Percentiles rank a stretch among this genome's conserved stretches.
These are phyloP conservation scores for Diplolepis rosae DNA, from an alignment of 2,888 invertebrate species.

Conservation along the genomic window DNA sequence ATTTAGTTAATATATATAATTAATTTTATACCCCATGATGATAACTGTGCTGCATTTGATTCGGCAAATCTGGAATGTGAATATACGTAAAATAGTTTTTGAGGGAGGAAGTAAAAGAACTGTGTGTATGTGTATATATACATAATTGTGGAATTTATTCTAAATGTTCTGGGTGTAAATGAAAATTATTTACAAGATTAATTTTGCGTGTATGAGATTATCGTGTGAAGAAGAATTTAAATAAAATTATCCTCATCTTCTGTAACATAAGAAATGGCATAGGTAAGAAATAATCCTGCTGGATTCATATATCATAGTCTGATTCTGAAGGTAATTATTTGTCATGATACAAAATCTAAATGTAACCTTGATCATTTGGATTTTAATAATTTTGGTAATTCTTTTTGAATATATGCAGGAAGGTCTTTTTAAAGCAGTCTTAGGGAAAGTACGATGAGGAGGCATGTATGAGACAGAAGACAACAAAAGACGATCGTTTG, in stretches of 20 bases:
- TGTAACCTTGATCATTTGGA: no score
- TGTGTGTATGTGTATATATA: neutral
- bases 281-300: neutral
- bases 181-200: neutral
- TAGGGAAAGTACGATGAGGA: no score
- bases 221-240: neutral
- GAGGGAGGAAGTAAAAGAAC: neutral
- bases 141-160: constrained; percentile 4
- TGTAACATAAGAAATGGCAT: no score
- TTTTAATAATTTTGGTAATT: no score
- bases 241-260: no score
- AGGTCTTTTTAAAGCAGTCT: no score
- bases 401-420: no score
- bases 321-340: no score
- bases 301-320: no score
- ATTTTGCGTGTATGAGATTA: neutral
- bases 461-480: no score
- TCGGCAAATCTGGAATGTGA: constrained; percentile 9
- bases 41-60: constrained; percentile 4
- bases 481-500: no score
- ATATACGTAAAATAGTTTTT: constrained; percentile 8
- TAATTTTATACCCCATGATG: neutral
- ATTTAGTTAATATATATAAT: neutral
- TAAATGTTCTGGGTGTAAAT: neutral
- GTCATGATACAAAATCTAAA: no score